Conservation (phyloP, 2,797 vertebrate species). For the Nyctalus aviator region DNA sequence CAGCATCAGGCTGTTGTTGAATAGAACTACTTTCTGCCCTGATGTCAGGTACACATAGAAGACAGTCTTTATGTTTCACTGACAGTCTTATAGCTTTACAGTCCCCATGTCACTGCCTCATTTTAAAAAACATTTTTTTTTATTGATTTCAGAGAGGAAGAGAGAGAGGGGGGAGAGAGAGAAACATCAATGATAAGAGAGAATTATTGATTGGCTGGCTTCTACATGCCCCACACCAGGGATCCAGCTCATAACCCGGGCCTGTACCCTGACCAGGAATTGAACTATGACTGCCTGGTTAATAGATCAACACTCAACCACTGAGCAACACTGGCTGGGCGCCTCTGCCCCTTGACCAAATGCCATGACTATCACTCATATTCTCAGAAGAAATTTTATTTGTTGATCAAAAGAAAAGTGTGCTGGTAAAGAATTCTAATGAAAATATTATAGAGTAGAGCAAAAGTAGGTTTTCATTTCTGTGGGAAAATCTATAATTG, state of each 20-base stretch:
- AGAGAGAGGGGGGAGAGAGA: no score
- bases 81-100: background rate
- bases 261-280: no score
- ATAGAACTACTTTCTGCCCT: background rate
- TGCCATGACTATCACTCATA: no score
- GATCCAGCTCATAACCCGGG: no score
- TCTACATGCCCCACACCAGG: no score
- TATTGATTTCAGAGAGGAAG: no score
- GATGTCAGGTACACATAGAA: background rate
- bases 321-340: no score
- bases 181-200: no score
- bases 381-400: conserved; percentile 3
- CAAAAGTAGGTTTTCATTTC: background rate
- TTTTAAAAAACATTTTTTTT: no score
- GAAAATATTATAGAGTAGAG: background rate
- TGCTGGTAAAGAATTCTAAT: background rate
- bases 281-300: no score
- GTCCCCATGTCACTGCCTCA: background rate
- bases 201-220: no score
- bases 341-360: background rate
- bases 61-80: background rate
- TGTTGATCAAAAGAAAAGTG: background rate
- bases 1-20: background rate
- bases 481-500: background rate
- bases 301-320: no score